Conservation (phyloP, 2,888 invertebrate species). For the Ctenicera cuprea region DNA sequence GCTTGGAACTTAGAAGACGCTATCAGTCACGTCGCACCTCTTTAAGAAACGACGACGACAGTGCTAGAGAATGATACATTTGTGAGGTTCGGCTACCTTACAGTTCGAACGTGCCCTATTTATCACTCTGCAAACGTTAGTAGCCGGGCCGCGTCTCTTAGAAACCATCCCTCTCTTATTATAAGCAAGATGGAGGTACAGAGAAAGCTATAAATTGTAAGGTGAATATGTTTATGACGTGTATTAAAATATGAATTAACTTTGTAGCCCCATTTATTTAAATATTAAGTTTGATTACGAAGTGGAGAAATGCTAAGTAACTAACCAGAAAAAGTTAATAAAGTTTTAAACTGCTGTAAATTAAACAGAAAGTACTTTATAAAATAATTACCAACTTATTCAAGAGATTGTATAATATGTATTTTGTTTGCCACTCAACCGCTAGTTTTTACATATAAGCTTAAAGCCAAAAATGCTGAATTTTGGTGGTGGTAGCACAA, state of each 20-base stretch:
- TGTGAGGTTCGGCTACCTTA: slow-evolving; percentile 30
- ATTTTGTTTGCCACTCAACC: no score
- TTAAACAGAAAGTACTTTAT: no score
- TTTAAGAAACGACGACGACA: slow-evolving; percentile 24
- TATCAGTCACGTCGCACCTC: slow-evolving; percentile 26
- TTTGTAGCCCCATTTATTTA: slow-evolving; percentile 20
- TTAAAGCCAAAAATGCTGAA: no score
- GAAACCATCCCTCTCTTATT: slow-evolving; percentile 10
- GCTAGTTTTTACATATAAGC: no score
- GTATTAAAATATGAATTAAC: slow-evolving; percentile 37
- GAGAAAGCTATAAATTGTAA: slow-evolving; percentile 31
- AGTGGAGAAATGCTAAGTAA: not conserved
- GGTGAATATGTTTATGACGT: slow-evolving; percentile 18
- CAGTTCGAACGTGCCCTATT: slow-evolving; percentile 25
- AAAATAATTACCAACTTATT: no score
- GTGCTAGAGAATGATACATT: slow-evolving; percentile 25
- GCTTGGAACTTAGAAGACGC: slow-evolving; percentile 1
- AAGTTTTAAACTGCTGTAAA: no score
- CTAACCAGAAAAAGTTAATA: not conserved
- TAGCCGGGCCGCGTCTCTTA: slow-evolving; percentile 1
- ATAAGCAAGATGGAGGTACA: slow-evolving; percentile 8
- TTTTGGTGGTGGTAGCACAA: no score
- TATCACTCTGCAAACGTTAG: slow-evolving; percentile 25
- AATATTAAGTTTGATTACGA: slow-evolving; percentile 21
- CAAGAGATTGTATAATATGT: no score